Evolutionary conservation across 2,888 invertebrate species (phyloP).

Genomic region (Piscicola geometra): DNA sequence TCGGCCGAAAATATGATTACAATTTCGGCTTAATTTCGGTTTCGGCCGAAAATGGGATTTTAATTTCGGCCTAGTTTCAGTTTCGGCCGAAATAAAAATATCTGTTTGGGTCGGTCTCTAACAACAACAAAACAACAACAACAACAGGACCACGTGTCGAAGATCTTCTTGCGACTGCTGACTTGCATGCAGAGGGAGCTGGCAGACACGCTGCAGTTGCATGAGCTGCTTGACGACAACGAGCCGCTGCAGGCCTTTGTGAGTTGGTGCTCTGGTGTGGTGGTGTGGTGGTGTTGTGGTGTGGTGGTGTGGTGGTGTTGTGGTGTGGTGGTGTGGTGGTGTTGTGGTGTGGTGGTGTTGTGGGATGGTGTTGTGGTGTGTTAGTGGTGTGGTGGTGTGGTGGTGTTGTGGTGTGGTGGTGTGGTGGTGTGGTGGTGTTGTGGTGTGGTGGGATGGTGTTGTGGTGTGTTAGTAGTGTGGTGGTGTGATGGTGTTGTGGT

Average conservation of each 20-base stretch:
- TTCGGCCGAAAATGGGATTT: not conserved
- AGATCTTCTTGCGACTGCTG: slow-evolving; percentile 74
- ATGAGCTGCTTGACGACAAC: slow-evolving; percentile 57
- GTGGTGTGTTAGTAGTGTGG: slow-evolving; percentile 44
- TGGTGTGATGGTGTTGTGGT: too few relatives aligned
- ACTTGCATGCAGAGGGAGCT: slow-evolving; percentile 81
- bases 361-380: too few relatives aligned
- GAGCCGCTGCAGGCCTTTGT: slow-evolving; percentile 65
- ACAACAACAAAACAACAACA: not conserved
- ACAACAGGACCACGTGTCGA: slow-evolving; percentile 45
- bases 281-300: too few relatives aligned
- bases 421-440: not conserved
- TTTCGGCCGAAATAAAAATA: too few relatives aligned
- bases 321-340: not conserved
- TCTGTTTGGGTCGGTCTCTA: too few relatives aligned
- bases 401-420: not conserved
- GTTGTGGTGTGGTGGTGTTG: too few relatives aligned
- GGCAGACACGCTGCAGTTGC: slow-evolving; percentile 59
- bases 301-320: too few relatives aligned
- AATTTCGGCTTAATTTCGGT: too few relatives aligned
- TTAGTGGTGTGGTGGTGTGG: too few relatives aligned
- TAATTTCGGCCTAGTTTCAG: too few relatives aligned
- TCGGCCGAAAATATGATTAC: too few relatives aligned
- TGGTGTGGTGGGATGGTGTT: not conserved
- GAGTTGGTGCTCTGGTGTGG: slow-evolving; percentile 32